phyloP scores from a whole-genome alignment of 2,113 vertebrate species.

The Camelus dromedarius region DNA sequence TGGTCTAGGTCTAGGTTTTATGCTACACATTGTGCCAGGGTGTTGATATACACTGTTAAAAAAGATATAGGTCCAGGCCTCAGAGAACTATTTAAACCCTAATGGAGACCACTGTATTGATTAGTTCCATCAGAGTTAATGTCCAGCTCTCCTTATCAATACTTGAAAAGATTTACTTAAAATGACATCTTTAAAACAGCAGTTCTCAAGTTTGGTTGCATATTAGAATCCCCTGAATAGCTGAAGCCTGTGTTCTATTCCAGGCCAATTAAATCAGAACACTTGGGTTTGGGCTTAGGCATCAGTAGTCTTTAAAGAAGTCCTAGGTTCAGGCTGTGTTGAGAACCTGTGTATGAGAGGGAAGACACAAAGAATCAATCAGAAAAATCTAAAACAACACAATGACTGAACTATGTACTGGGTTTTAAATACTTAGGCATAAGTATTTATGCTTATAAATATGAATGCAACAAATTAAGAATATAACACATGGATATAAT shows the following conservation, averaged over 20 bases:
- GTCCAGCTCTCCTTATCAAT: background rate
- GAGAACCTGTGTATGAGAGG: background rate
- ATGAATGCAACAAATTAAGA: background rate
- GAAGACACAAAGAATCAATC: background rate
- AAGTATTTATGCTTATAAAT: background rate
- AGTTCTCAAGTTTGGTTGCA: conserved; percentile 16
- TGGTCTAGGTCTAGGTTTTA: background rate
- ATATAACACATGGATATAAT: background rate
- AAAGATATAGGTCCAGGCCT: background rate
- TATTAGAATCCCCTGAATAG: background rate
- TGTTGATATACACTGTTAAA: background rate
- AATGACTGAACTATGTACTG: background rate
- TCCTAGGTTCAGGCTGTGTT: background rate
- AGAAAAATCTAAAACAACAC: background rate
- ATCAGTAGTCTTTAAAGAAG: background rate
- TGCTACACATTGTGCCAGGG: background rate
- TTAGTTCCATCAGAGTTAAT: background rate
- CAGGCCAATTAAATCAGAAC: background rate
- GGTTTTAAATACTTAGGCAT: conserved; percentile 27
- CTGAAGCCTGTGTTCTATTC: background rate
- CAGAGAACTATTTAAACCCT: background rate
- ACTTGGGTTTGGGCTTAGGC: background rate
- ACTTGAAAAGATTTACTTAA: background rate
- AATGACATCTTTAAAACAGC: background rate
- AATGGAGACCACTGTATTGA: background rate